phyloP scores from a whole-genome alignment of 2,113 vertebrate genomes.

The Clupea harengus region DNA sequence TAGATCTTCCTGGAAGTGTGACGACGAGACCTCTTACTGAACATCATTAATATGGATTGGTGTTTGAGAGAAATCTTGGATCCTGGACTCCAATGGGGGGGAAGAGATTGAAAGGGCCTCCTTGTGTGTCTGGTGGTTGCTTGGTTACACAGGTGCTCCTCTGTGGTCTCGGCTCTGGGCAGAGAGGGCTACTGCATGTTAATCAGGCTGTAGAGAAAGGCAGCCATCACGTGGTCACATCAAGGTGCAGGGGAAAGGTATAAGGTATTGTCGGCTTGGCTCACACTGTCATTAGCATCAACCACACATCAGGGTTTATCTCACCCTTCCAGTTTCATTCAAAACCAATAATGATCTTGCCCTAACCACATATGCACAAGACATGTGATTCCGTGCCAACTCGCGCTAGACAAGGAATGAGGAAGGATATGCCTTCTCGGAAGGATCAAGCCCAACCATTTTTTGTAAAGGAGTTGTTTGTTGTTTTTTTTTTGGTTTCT shows the following conservation, averaged over 20 bases:
- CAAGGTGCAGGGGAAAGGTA: not conserved
- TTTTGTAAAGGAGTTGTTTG: not conserved
- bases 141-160: slow-evolving; percentile 55
- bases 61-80: slow-evolving; percentile 41
- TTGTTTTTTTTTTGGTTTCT: not conserved
- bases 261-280: not conserved
- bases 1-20: not conserved
- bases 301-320: not conserved
- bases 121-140: slow-evolving; percentile 56
- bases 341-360: not conserved
- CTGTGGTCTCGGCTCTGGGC: slow-evolving; percentile 24
- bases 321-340: not conserved
- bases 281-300: not conserved
- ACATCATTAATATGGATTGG: slow-evolving; percentile 39
- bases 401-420: not conserved
- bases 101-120: slow-evolving; percentile 16
- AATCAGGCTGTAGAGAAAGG: slow-evolving; percentile 21
- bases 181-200: slow-evolving; percentile 26
- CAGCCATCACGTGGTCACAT: not conserved
- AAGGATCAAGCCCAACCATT: not conserved
- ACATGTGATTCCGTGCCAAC: not conserved
- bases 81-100: not conserved
- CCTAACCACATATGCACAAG: not conserved
- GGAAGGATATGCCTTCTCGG: not conserved
- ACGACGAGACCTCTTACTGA: not conserved